Base-by-base conservation (phyloP, 2,888 invertebrate species). In the Strigamia crassipes region DNA sequence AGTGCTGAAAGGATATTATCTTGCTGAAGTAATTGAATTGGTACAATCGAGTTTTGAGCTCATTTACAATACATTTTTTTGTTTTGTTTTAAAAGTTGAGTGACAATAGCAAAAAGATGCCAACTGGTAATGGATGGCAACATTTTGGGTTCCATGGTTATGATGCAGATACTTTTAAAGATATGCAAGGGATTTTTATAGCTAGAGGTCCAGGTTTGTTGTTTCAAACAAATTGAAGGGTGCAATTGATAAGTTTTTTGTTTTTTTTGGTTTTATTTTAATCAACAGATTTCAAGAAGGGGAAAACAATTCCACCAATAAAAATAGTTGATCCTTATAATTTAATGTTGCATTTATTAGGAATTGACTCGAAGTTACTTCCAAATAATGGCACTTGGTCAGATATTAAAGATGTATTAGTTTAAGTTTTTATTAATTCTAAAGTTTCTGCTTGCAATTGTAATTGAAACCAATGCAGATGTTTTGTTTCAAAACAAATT, bases 311-410 rank as follows among this genome's bases (percentile, higher is more conserved):
- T 34, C 80, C 82, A 78, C 83, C 83, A 10, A 34, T 84, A 15
- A 73, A 83, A 66, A 83, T 83, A 83, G 83, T 83, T 23, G 84
- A 84, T 80, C 84, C 84, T 61, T 84, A 84, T 42, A 83, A 83
- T 18, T 80, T 84, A 0, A 83, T 84, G 21, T 83, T 83, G 46
- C 81, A 80, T 81, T 81, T 84, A 12, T 81, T 84, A 73, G 83
- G 83, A 21, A 83, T 84, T 81, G 82, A 83, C 51, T 83, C 84
- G 6, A 10, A 51, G 51, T 51, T 13, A 15, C 77, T 82, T 6
- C 78, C 83, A 15, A 84, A 84, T 79, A 84, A 84, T 78, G 84
- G 84, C 1, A 84, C 84, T 1, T 84, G 46, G 78, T 13, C 10
- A 8, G 31, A 34, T 27, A 34, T 78, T 31, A 38, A 38, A 18